A percentile compares a stretch with the other conserved stretches of the same genome.
Evolutionary conservation across 2,797 vertebrate genomes (phyloP).

Genomic region (Scyliorhinus canicula): DNA sequence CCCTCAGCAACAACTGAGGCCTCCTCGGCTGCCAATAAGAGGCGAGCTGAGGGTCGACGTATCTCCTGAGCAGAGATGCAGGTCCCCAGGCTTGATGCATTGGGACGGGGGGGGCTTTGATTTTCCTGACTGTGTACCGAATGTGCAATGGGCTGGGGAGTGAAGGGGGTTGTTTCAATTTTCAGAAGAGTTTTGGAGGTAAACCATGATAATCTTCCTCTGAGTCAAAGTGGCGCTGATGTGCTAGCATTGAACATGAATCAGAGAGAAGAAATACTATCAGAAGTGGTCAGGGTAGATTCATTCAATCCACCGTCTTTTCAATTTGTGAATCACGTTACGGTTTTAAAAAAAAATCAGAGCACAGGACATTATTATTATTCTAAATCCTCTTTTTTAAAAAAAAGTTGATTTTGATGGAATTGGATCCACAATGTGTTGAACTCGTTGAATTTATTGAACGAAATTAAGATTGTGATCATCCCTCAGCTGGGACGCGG

Average conservation of each 20-base stretch:
- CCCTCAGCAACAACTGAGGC: background rate
- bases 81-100: background rate
- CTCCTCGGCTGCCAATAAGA: background rate
- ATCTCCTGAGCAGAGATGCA: background rate
- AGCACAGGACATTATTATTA: no score
- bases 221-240: background rate
- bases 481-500: background rate
- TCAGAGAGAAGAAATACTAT: no score
- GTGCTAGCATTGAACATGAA: no score
- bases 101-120: no score
- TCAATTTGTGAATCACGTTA: background rate
- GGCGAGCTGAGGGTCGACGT: background rate
- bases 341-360: background rate
- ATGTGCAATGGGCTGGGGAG: background rate
- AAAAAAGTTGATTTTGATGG: no score
- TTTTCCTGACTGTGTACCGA: background rate
- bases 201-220: background rate
- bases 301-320: background rate
- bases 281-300: background rate
- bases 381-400: background rate
- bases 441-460: no score
- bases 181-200: background rate
- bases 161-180: background rate
- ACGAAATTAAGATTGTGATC: no score
- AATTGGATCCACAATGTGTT: background rate